A percentile compares a stretch with the other conserved stretches of the same genome.
phyloP scores from a whole-genome alignment of 1,140 invertebrate species.

The Euura lappo region DNA sequence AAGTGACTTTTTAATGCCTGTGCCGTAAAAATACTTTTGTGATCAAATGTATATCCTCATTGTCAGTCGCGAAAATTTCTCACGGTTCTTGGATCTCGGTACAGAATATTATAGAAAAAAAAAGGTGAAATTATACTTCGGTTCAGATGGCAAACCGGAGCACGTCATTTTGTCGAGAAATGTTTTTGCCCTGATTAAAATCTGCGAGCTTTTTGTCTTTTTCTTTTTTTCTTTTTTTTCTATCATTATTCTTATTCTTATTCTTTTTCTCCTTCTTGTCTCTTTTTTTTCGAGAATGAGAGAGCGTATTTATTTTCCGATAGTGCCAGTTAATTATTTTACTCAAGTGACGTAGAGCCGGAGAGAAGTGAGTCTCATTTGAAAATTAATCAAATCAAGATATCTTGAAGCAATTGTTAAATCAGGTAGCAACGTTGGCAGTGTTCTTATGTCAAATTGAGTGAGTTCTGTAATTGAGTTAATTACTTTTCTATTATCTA shows the following conservation, averaged over 20 bases:
- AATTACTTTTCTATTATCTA: constrained; percentile 5
- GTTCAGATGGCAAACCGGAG: no score
- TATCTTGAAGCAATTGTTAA: not conserved
- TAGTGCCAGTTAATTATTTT: not conserved
- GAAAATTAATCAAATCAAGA: constrained; percentile 11
- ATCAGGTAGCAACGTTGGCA: not conserved
- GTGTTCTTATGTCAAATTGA: not conserved
- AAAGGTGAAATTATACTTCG: no score
- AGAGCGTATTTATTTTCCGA: not conserved
- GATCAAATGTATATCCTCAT: no score
- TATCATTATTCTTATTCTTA: not conserved
- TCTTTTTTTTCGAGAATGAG: not conserved
- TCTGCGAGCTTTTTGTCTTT: not conserved
- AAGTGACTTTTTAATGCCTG: no score
- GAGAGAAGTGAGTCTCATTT: constrained; percentile 1
- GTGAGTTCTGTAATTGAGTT: constrained; percentile 8
- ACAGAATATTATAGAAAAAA: no score
- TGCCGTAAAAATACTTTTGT: no score
- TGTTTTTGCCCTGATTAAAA: not conserved
- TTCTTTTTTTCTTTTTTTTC: not conserved
- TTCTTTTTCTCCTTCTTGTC: not conserved
- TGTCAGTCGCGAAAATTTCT: no score
- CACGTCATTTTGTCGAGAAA: not conserved
- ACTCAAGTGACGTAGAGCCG: not conserved
- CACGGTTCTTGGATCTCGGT: no score